Percentiles rank a stretch among this genome's conserved stretches.
Evolutionary conservation across 2,113 vertebrate species (phyloP).

Genomic region (Pseudonaja textilis): DNA sequence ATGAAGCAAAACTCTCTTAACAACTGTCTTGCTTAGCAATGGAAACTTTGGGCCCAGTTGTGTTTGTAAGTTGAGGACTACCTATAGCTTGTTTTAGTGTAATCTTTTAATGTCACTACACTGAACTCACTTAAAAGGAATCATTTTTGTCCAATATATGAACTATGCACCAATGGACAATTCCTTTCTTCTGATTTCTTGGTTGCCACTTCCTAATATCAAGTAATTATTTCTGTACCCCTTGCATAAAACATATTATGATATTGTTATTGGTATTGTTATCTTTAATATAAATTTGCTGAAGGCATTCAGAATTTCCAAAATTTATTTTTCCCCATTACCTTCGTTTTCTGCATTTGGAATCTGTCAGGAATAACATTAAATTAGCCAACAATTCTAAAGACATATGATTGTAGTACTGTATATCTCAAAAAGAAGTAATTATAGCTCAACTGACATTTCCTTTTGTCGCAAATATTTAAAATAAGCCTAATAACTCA

Average conservation of each 20-base stretch:
- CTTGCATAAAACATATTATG: background rate
- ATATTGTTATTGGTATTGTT: background rate
- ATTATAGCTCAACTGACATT: background rate
- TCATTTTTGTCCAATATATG: background rate
- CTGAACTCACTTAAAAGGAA: background rate
- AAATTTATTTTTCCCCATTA: background rate
- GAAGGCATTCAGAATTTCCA: background rate
- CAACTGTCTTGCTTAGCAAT: background rate
- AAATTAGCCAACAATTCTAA: background rate
- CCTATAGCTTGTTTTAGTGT: background rate
- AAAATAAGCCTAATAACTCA: background rate
- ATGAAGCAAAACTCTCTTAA: background rate
- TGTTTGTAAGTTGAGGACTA: background rate
- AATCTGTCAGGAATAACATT: background rate
- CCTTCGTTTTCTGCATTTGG: background rate
- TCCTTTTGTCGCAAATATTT: background rate
- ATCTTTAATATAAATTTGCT: background rate
- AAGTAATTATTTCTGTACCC: conserved; percentile 16
- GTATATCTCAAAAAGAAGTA: background rate
- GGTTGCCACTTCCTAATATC: conserved; percentile 9
- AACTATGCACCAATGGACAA: background rate
- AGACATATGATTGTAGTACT: background rate
- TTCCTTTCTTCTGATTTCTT: background rate
- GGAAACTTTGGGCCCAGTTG: background rate
- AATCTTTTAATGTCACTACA: background rate